Percentiles rank a stretch among this genome's conserved stretches.
These are phyloP conservation scores for Pteromalus puparum DNA, from an alignment of 1,140 invertebrate genomes.

Conservation along the genomic window DNA sequence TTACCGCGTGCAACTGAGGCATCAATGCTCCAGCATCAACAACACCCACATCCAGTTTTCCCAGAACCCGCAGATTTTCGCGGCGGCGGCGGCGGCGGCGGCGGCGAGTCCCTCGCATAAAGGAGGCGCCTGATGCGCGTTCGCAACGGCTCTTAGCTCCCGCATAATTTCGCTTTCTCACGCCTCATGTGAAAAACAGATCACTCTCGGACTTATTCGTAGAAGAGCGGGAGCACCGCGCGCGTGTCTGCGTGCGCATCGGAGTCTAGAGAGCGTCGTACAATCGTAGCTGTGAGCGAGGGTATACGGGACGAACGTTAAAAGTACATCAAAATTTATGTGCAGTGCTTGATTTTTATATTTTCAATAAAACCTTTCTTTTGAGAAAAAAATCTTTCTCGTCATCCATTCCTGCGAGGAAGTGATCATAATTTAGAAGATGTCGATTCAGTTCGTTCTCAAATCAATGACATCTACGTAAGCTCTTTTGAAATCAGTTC, in stretches of 20 bases:
- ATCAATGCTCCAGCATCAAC: slow-evolving; percentile 21
- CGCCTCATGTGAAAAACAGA: slow-evolving; percentile 41
- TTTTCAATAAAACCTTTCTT: no score
- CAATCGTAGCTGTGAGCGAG: no score
- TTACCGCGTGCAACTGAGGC: background rate
- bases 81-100: background rate
- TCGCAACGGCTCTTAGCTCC: background rate
- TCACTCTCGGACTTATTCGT: slow-evolving; percentile 25
- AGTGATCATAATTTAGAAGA: no score
- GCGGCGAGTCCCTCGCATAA: background rate
- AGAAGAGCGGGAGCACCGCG: background rate
- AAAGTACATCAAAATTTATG: no score
- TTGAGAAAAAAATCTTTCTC: no score
- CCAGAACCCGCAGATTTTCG: slow-evolving; percentile 37
- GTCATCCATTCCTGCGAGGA: no score
- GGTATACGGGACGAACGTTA: no score
- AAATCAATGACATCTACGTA: no score
- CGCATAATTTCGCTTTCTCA: slow-evolving; percentile 42
- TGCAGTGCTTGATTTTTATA: no score
- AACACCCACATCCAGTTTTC: slow-evolving; percentile 1
- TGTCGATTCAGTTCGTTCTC: no score
- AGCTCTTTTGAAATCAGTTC: no score
- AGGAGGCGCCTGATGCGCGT: background rate
- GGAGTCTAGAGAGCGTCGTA: no score
- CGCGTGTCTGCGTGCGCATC: background rate